Evolutionary conservation across 2,797 vertebrate genomes (phyloP), one percentile per base, ranked within the genome.

Genomic region (Perodicticus potto): DNA sequence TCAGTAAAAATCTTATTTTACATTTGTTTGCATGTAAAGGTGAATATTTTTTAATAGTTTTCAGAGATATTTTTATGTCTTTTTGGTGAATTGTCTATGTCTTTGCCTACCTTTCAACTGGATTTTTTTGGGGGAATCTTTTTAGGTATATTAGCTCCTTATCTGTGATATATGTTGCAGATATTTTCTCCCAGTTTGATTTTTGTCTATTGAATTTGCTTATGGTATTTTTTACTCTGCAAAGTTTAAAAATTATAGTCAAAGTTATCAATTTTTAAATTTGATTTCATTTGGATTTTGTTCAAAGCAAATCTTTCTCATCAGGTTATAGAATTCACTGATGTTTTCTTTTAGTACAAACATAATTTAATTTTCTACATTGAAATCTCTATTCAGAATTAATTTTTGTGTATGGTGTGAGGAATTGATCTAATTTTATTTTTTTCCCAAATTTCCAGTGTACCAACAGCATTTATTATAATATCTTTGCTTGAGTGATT

Each of bases 261-360:
- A 76, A 19, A 85, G 11, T 72, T 25, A 61, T 25, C 19, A 57
- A 9, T 32, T 72, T 88, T 90, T 74, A 17, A 63, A 63, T 73
- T 83, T 76, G 14, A 93, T 45, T 96, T 93, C 34, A 74, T 78
- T 78, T 86, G 23, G 8, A 70, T 70, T 90, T 55, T 32, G 74
- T 67, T 84, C n/a, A 61, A 84, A 84, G 55, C 93, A 83, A 93
- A 76, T 20, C 17, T 55, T 89, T 74, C 40, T 7, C 37, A 8
- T 55, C 22, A 65, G 45, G 6, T 83, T 88, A 45, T 5, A 57
- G 32, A 59, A 85, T 72, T 70, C 6, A 29, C 20, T 84, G 9
- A 0, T 70, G 3, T 72, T 94, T 84, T 89, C 37, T 94, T 94
- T 92, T 81, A 77, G 61, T 61, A 6, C 12, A 45, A 34, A 3